Percentiles rank a stretch among this genome's conserved stretches.
Conservation (phyloP, 2,888 invertebrate species). For the Agrypnus murinus region DNA sequence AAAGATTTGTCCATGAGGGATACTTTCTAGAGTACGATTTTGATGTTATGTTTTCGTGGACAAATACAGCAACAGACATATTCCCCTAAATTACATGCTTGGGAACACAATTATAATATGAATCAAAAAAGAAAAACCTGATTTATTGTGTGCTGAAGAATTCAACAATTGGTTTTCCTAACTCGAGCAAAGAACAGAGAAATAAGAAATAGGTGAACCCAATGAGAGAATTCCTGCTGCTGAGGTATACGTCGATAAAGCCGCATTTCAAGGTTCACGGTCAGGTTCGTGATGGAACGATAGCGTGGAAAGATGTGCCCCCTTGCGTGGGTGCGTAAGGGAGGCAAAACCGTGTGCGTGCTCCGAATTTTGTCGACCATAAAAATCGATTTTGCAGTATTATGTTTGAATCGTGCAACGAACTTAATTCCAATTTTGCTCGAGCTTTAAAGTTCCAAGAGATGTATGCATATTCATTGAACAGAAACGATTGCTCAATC, state of each 20-base stretch:
- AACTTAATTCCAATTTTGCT: conserved; percentile 3
- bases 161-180: background rate
- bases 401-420: conserved; percentile 21
- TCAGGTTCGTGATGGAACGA: conserved; percentile 45
- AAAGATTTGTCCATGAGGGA: too few species aligned
- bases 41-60: too few species aligned
- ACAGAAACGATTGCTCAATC: too few species aligned
- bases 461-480: too few species aligned
- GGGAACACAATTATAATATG: too few species aligned
- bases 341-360: conserved; percentile 38
- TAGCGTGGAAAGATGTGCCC: conserved; percentile 28
- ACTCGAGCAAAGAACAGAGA: background rate
- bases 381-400: conserved; percentile 39
- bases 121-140: too few species aligned
- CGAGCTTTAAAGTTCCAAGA: too few species aligned
- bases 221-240: conserved; percentile 23
- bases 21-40: too few species aligned
- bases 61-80: too few species aligned
- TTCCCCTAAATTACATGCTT: too few species aligned
- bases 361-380: conserved; percentile 35
- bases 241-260: conserved; percentile 44
- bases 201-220: conserved; percentile 22
- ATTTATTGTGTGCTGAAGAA: too few species aligned
- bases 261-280: conserved; percentile 44
- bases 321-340: conserved; percentile 40